These are phyloP conservation scores for Loxodonta africana DNA, from an alignment of 2,113 vertebrate species.

Conservation along the genomic window DNA sequence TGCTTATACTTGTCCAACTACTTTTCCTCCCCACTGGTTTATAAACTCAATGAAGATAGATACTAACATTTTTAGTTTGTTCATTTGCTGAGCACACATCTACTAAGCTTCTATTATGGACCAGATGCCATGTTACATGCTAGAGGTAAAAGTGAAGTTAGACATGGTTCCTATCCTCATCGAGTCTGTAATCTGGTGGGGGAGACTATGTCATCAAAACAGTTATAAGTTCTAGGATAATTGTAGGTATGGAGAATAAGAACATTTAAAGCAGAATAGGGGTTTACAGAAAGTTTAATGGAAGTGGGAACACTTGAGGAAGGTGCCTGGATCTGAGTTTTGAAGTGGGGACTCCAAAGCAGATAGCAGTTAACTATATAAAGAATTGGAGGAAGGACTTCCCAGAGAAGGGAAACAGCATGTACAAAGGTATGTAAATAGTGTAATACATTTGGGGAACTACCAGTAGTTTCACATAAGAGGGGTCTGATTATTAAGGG, in stretches of 20 bases:
- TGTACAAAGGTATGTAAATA: background rate
- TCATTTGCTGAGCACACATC: background rate
- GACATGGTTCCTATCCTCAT: background rate
- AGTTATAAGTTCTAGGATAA: background rate
- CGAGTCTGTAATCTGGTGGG: background rate
- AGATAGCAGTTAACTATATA: background rate
- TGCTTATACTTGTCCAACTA: background rate
- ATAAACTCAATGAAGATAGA: background rate
- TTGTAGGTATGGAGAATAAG: background rate
- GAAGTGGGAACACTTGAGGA: background rate
- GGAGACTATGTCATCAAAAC: background rate
- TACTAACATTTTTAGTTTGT: background rate
- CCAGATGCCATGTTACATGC: background rate
- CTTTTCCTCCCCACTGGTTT: background rate
- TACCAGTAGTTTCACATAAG: background rate
- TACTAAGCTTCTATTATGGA: background rate
- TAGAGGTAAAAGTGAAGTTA: background rate
- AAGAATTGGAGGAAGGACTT: background rate
- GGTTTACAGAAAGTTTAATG: background rate
- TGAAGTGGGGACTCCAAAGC: background rate
- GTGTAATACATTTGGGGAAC: background rate
- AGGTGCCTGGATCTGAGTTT: constrained; percentile 17
- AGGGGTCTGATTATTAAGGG: background rate
- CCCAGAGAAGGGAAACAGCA: background rate
- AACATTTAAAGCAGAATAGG: background rate